These are phyloP conservation scores for Rhinophrynus dorsalis DNA, from an alignment of 2,797 vertebrate species.

Conservation along the genomic window DNA sequence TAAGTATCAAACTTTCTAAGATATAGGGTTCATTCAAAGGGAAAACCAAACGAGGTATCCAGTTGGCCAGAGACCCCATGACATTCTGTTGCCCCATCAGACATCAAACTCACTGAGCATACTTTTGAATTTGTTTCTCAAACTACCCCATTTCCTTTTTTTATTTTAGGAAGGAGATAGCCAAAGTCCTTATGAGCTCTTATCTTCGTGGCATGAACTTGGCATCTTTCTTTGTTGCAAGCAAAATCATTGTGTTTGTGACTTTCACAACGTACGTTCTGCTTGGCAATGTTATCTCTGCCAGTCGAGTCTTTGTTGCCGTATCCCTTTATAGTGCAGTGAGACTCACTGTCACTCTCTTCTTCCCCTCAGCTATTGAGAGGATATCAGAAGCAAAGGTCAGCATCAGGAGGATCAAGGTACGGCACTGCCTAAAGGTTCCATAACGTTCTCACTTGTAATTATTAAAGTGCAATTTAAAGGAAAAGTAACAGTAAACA, in stretches of 20 bases:
- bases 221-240: conserved; percentile 88
- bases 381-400: conserved; percentile 81
- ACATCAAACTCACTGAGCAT: too few relatives aligned
- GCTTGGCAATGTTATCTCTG: conserved; percentile 79
- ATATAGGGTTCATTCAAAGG: too few relatives aligned
- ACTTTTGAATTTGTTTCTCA: too few relatives aligned
- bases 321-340: conserved; percentile 86
- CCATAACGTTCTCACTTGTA: not conserved
- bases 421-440: conserved; percentile 54
- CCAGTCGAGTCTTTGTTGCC: conserved; percentile 86
- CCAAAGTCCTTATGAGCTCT: conserved; percentile 87
- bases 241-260: conserved; percentile 90
- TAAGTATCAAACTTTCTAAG: conserved; percentile 60
- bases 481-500: too few relatives aligned
- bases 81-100: too few relatives aligned
- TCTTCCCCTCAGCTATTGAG: conserved; percentile 90
- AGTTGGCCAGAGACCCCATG: too few relatives aligned
- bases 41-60: too few relatives aligned
- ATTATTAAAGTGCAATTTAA: too few relatives aligned
- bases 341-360: conserved; percentile 87
- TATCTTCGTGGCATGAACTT: conserved; percentile 92
- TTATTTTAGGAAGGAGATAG: conserved; percentile 84
- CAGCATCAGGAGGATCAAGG: conserved; percentile 90
- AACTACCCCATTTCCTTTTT: conserved; percentile 9
- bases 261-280: conserved; percentile 86